Evolutionary conservation across 2,113 vertebrate genomes (phyloP).

Genomic region (Oenanthe melanoleuca): DNA sequence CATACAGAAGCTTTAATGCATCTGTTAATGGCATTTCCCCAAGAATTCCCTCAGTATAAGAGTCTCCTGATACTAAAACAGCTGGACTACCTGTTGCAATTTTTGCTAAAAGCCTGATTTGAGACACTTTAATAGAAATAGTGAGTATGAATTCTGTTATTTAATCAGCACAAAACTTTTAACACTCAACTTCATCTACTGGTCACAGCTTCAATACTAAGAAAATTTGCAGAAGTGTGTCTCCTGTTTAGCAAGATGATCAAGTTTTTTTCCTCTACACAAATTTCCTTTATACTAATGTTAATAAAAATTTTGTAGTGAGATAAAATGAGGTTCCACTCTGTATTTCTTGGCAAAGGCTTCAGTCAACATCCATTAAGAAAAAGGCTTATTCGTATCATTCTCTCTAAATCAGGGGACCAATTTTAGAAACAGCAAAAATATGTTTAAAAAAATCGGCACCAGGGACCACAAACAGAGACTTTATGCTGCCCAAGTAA

Average conservation of each 20-base stretch:
- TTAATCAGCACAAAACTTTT: neutral
- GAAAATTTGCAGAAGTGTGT: neutral
- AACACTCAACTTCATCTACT: neutral
- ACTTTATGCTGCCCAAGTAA: neutral
- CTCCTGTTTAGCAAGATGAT: neutral
- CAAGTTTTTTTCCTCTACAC: neutral
- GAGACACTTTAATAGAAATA: neutral
- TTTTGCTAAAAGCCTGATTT: neutral
- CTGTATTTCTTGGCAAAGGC: neutral
- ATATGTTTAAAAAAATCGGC: neutral
- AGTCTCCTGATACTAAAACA: neutral
- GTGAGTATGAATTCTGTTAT: neutral
- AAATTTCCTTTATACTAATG: neutral
- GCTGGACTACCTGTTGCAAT: neutral
- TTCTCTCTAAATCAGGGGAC: neutral
- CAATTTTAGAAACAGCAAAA: neutral
- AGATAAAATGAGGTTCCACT: neutral
- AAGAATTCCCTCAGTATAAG: neutral
- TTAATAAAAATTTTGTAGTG: neutral
- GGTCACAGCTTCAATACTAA: neutral
- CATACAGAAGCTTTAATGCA: neutral
- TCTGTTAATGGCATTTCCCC: neutral
- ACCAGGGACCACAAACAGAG: neutral
- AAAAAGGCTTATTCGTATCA: neutral
- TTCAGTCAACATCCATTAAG: neutral